Percentiles rank a stretch among this genome's conserved stretches.
phyloP scores from a whole-genome alignment of 2,113 vertebrate genomes.

The Panthera leo region DNA sequence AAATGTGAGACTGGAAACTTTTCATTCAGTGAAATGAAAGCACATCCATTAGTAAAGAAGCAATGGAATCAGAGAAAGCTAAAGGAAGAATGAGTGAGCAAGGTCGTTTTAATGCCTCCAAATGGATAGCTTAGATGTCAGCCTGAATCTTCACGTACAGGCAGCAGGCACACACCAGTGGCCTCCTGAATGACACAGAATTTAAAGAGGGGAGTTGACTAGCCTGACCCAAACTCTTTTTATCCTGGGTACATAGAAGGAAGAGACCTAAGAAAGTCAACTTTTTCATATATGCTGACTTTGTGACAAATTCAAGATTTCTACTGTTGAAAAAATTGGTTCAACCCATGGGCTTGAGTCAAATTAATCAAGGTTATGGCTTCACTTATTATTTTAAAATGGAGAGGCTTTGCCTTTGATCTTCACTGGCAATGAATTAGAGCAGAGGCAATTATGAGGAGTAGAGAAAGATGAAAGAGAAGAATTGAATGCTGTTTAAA shows the following conservation, averaged over 20 bases:
- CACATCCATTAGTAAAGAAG: not conserved
- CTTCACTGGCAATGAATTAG: not conserved
- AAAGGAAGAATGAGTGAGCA: not conserved
- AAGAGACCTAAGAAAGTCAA: not conserved
- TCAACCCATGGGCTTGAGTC: not conserved
- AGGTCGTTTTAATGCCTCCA: not conserved
- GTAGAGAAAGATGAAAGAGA: not conserved
- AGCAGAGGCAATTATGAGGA: not conserved
- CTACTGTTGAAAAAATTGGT: not conserved
- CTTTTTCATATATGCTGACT: not conserved
- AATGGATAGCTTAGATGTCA: not conserved
- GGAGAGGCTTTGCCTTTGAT: not conserved
- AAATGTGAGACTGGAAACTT: not conserved
- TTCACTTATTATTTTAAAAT: not conserved
- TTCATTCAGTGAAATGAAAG: not conserved
- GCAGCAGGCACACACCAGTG: accelerated
- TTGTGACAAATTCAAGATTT: not conserved
- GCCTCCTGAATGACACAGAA: not conserved
- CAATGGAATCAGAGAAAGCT: not conserved
- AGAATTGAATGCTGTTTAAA: not conserved
- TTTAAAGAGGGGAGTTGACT: not conserved
- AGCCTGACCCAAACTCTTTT: not conserved
- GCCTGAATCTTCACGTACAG: not conserved
- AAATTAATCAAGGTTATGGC: not conserved
- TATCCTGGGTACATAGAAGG: not conserved